Base-by-base conservation (phyloP, 2,888 invertebrate species). In the Macropis europaea region DNA sequence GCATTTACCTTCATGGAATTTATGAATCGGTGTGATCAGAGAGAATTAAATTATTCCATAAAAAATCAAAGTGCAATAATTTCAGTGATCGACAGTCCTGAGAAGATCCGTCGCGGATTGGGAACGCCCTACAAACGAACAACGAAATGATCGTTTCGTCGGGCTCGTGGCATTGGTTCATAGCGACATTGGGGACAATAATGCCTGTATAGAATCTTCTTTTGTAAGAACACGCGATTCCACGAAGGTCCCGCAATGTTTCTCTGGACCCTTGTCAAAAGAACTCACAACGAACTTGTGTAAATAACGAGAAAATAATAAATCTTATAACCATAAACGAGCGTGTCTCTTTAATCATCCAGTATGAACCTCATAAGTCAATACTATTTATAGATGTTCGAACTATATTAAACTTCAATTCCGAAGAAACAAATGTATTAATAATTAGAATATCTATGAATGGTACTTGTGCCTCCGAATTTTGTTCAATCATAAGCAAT, bases 231-330 rank as follows among this genome's bases (percentile, higher is more conserved):
- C 63, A 75, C 73, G 70, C 73, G 68, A 73, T 57, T 59, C 56
- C 72, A 19, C n/a, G 40, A 61, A 75, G 63, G 63, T 85, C 86
- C 80, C 80, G 43, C 79, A 89, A 88, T 84, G 88, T 82, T 86
- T 75, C 87, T 89, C 89, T 89, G 88, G 88, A 89, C 88, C 89
- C 76, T 86, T 88, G 88, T 85, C 85, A 77, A 83, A 77, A 71
- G 59, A 74, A 78, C 81, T 73, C 80, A 81, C 82, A 81, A 84
- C 82, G 81, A 85, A 85, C 81, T 73, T 82, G 68, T 87, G 86
- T 87, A 87, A 82, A 87, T 87, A 87, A 85, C 76, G 77, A 81
- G 82, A 80, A 79, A 74, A 74, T 82, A 86, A 86, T 85, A 86
- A 86, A 85, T 76, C 74, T 77, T 75, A 63, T 82, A 78, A 83